phyloP scores from a whole-genome alignment of 2,888 invertebrate species.

The Plebejus argus region DNA sequence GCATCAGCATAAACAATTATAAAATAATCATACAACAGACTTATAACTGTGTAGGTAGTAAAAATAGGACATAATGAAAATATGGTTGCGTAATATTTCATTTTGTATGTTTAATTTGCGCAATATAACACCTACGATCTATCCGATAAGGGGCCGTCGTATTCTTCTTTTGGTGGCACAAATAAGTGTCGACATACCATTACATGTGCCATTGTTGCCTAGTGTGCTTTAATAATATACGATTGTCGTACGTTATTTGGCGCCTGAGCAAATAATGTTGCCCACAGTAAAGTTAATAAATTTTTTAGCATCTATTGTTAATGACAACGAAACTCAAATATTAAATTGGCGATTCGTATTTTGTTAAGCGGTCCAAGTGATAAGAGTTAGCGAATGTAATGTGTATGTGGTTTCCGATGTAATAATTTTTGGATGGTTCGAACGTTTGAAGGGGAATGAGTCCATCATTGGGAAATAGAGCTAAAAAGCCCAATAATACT shows the following conservation, averaged over 20 bases:
- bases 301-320: slow-evolving; percentile 45
- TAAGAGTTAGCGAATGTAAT: slow-evolving; percentile 9
- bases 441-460: too few species aligned
- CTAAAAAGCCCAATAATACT: too few species aligned
- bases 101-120: slow-evolving; percentile 41
- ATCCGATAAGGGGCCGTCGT: slow-evolving; percentile 2
- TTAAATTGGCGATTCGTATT: slow-evolving; percentile 37
- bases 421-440: too few species aligned
- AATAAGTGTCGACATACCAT: slow-evolving; percentile 28
- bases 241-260: slow-evolving; percentile 39
- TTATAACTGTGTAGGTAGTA: neutral
- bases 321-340: slow-evolving; percentile 44
- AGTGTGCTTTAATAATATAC: slow-evolving; percentile 35
- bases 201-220: slow-evolving; percentile 39
- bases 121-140: slow-evolving; percentile 43
- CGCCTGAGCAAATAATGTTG: slow-evolving; percentile 34
- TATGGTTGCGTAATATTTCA: neutral
- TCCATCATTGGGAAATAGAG: too few species aligned
- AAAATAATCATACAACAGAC: too few species aligned
- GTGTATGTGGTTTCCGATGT: neutral
- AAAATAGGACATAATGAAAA: neutral
- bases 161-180: slow-evolving; percentile 20
- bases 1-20: too few species aligned
- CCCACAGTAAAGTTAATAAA: slow-evolving; percentile 36
- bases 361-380: slow-evolving; percentile 31